These are phyloP conservation scores for Drepanosiphum platanoidis DNA, from an alignment of 2,888 invertebrate genomes.

Conservation along the genomic window DNA sequence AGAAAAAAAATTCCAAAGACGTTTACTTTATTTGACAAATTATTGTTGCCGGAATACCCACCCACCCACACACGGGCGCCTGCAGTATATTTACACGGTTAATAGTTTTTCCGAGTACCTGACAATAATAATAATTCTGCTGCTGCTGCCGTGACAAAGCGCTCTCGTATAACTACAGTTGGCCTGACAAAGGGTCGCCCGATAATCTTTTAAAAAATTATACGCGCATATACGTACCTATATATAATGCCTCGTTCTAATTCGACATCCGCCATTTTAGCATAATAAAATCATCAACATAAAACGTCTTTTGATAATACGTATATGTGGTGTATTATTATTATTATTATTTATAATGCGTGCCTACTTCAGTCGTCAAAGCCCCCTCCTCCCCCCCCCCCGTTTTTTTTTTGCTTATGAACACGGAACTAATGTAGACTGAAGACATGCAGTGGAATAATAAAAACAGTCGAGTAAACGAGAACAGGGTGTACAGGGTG, in stretches of 20 bases:
- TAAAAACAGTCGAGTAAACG: too few species aligned
- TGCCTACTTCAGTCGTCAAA: not conserved
- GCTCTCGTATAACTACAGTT: not conserved
- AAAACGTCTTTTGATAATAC: constrained; percentile 3
- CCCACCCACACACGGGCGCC: too few species aligned
- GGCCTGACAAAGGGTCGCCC: constrained; percentile 8
- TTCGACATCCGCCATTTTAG: constrained; percentile 14
- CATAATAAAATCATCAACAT: not conserved
- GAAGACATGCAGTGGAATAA: too few species aligned
- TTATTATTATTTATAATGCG: not conserved
- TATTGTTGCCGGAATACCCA: not conserved
- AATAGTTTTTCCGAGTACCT: not conserved
- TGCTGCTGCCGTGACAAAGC: not conserved
- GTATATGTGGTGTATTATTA: too few species aligned
- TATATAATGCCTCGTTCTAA: not conserved
- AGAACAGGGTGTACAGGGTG: not conserved
- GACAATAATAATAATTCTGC: constrained; percentile 11
- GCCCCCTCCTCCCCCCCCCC: too few species aligned
- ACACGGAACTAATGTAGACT: not conserved
- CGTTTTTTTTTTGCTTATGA: not conserved
- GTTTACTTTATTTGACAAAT: constrained; percentile 6
- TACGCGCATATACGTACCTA: not conserved
- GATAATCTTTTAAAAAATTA: not conserved
- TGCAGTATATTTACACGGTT: not conserved
- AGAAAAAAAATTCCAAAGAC: not conserved